phyloP scores from a whole-genome alignment of 2,797 vertebrate species.

The Mionectes olivaceus region DNA sequence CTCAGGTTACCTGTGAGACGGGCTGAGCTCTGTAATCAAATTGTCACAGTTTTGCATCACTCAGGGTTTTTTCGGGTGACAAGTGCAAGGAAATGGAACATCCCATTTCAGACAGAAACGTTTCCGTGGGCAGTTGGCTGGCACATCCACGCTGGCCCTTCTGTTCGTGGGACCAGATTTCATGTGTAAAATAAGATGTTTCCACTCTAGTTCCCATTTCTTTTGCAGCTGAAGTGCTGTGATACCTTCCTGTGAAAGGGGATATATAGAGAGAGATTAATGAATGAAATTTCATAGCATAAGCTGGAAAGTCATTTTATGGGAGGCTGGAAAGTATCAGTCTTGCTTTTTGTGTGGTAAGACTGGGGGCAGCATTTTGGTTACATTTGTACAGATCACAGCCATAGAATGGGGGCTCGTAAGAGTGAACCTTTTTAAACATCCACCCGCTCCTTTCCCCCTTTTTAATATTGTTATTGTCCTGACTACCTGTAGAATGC shows the following conservation, averaged over 20 bases:
- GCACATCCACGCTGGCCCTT: neutral
- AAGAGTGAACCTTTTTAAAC: neutral
- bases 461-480: neutral
- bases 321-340: neutral
- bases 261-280: neutral
- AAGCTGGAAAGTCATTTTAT: neutral
- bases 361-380: neutral
- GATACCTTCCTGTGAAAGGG: neutral
- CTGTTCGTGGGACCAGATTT: neutral
- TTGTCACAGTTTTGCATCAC: neutral
- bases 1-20: neutral
- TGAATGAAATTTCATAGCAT: neutral
- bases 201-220: neutral
- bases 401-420: neutral
- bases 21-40: neutral
- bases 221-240: neutral
- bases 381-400: neutral
- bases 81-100: neutral
- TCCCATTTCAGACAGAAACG: neutral
- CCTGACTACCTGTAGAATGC: neutral
- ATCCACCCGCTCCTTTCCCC: accelerated
- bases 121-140: neutral
- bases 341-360: neutral
- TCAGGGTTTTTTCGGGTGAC: neutral
- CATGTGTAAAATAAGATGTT: neutral